A percentile compares a stretch with the other conserved stretches of the same genome.
phyloP scores from a whole-genome alignment of 2,888 invertebrate species.

The Meliscaeva auricollis region DNA sequence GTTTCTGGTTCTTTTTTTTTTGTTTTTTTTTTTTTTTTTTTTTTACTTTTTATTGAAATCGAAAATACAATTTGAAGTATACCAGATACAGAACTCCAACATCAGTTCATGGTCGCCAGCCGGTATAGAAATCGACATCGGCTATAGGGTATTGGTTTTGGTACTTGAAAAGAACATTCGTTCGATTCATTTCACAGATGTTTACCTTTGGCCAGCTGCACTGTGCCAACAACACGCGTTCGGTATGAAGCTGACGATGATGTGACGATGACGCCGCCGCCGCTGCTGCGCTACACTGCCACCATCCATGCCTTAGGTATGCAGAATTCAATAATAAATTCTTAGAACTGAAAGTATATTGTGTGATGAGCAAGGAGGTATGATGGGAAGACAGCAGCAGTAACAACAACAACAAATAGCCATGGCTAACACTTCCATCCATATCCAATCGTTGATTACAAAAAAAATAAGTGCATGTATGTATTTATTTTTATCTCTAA shows the following conservation, averaged over 20 bases:
- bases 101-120: slow-evolving; percentile 40
- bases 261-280: slow-evolving; percentile 4
- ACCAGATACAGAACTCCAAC: slow-evolving; percentile 9
- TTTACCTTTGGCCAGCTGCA: slow-evolving; percentile 70
- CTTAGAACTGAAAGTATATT: slow-evolving; percentile 17
- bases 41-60: slow-evolving; percentile 15
- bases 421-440: slow-evolving; percentile 16
- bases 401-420: slow-evolving; percentile 2
- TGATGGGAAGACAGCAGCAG: neutral
- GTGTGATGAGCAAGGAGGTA: slow-evolving; percentile 1
- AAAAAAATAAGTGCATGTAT: neutral
- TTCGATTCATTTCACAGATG: slow-evolving; percentile 68
- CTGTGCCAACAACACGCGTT: slow-evolving; percentile 51
- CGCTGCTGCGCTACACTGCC: neutral
- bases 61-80: slow-evolving; percentile 32
- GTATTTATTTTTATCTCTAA: slow-evolving; percentile 18
- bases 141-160: slow-evolving; percentile 5
- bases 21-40: slow-evolving; percentile 5
- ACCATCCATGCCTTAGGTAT: slow-evolving; percentile 21
- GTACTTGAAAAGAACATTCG: slow-evolving; percentile 56
- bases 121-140: neutral
- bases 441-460: slow-evolving; percentile 29
- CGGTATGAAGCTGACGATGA: slow-evolving; percentile 14
- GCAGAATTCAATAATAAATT: slow-evolving; percentile 52
- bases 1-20: neutral